These are phyloP conservation scores for Phanerotoma sp. DNA, from an alignment of 2,888 invertebrate species.

Conservation along the genomic window DNA sequence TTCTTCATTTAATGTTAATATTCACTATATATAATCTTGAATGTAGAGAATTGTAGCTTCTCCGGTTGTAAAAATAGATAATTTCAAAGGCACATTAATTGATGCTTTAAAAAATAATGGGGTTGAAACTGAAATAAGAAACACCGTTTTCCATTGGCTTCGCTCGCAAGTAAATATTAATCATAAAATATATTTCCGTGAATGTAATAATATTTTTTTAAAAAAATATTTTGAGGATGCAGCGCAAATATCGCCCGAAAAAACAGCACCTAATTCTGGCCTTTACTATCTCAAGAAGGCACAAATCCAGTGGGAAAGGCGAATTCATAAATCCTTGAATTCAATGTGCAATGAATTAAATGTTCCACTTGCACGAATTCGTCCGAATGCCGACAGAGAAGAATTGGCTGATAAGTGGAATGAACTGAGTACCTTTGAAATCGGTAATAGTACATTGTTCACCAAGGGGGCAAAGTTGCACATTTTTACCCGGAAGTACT, in stretches of 20 bases:
- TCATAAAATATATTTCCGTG: background rate
- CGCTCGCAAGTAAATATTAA: slow-evolving; percentile 59
- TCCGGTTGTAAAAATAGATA: slow-evolving; percentile 72
- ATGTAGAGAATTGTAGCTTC: slow-evolving; percentile 76
- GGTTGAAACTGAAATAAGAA: slow-evolving; percentile 78
- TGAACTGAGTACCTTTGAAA: slow-evolving; percentile 86
- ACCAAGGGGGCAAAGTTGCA: too few species aligned
- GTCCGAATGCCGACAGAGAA: slow-evolving; percentile 76
- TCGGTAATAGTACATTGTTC: too few species aligned
- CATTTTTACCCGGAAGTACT: too few species aligned
- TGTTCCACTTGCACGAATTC: slow-evolving; percentile 76
- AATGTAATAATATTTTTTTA: too few species aligned
- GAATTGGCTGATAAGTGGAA: slow-evolving; percentile 87
- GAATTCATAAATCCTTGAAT: slow-evolving; percentile 91
- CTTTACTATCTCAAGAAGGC: slow-evolving; percentile 76
- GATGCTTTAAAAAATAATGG: slow-evolving; percentile 77
- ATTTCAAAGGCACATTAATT: slow-evolving; percentile 76
- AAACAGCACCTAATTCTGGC: slow-evolving; percentile 35
- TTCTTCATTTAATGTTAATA: background rate
- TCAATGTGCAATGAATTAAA: slow-evolving; percentile 93
- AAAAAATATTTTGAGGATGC: slow-evolving; percentile 40
- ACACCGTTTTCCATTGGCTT: slow-evolving; percentile 82
- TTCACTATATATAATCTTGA: slow-evolving; percentile 25
- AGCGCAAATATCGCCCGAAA: slow-evolving; percentile 31
- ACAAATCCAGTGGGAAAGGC: slow-evolving; percentile 89